Evolutionary conservation across 53 echinoderm and acorn worm genomes (phyloP), one percentile per base, ranked within the genome.

Genomic region (Pentamera pediparva): DNA sequence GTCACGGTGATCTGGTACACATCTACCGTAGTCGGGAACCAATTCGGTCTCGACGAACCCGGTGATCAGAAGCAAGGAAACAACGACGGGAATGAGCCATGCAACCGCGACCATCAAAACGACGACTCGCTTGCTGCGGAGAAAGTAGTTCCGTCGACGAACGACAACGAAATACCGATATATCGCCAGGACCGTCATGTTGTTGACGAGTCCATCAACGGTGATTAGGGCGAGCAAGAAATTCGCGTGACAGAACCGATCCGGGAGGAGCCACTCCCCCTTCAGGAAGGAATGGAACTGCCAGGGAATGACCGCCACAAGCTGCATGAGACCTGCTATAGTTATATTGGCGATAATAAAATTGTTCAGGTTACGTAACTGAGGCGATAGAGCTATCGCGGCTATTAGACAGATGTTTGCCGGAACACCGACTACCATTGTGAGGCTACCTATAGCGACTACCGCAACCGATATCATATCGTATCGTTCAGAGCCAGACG

Each of bases 111-210:
- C 45, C 67, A 67, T 67, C 5, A 29, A 43, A 12, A 67, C 30
- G 10, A 67, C 67, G 27, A 67, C 43, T 29, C 26, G 25, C 29
- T 67, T 67, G 41, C 29, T 41, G 40, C 39, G 40, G 9, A 67
- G 45, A 10, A 67, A 67, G 40, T 67, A 67, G 41, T 67, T 67
- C 5, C 27, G 26, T 67, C 67, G 28, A 13, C 67, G 39, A 22
- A 67, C 67, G 28, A 67, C 67, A 1, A 67, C 67, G 17, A 67
- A 67, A 41, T 67, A 67, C 2, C 67, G 67, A 37, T 67, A 67
- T 28, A 67, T 67, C 0, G 67, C 67, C 12, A 67, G 30, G 12
- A 67, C 39, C 25, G 47, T 45, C 67, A 67, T 67, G 26, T 67
- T 67, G 67, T 67, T 67, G 18, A 67, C 67, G 4, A 67, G 40